These are phyloP conservation scores for Cyrtorhinus lividipennis DNA, from an alignment of 1,140 invertebrate species.

Conservation along the genomic window DNA sequence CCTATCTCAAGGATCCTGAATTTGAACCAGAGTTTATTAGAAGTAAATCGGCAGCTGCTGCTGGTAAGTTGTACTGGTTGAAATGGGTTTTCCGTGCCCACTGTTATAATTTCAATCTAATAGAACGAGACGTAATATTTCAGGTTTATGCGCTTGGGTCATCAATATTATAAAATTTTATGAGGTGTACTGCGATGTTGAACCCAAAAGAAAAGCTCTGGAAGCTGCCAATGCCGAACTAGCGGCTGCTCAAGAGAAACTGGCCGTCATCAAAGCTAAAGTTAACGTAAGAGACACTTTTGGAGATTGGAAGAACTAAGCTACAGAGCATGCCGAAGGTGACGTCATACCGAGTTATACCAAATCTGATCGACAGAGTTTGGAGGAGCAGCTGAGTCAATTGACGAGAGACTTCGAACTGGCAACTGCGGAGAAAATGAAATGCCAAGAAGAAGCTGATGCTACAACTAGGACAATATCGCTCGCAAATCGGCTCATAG, in stretches of 20 bases:
- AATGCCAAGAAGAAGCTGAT: constrained; percentile 81
- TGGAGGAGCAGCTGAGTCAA: constrained; percentile 75
- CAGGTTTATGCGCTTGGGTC: constrained; percentile 86
- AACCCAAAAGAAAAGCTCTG: constrained; percentile 86
- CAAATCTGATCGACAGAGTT: too few relatives aligned
- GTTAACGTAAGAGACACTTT: constrained; percentile 51
- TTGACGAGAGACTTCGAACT: constrained; percentile 82
- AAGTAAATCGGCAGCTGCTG: constrained; percentile 83
- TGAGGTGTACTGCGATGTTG: constrained; percentile 90
- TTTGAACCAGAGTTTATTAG: constrained; percentile 87
- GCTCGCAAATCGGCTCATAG: constrained; percentile 84
- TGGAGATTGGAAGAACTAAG: too few relatives aligned
- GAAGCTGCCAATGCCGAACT: constrained; percentile 81
- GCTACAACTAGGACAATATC: constrained; percentile 78
- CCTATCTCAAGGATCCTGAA: constrained; percentile 79
- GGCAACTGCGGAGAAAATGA: constrained; percentile 76
- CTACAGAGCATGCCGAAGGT: too few relatives aligned
- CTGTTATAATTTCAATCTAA: too few relatives aligned
- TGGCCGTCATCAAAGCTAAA: constrained; percentile 73
- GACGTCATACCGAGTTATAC: too few relatives aligned
- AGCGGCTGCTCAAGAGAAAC: constrained; percentile 73
- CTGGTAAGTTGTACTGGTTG: constrained; percentile 40
- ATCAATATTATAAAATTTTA: constrained; percentile 94
- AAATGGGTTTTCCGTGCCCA: too few relatives aligned
- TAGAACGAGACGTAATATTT: too few relatives aligned